A percentile compares a stretch with the other conserved stretches of the same genome.
Evolutionary conservation across 2,888 invertebrate species (phyloP).

Genomic region (Axea sp.): DNA sequence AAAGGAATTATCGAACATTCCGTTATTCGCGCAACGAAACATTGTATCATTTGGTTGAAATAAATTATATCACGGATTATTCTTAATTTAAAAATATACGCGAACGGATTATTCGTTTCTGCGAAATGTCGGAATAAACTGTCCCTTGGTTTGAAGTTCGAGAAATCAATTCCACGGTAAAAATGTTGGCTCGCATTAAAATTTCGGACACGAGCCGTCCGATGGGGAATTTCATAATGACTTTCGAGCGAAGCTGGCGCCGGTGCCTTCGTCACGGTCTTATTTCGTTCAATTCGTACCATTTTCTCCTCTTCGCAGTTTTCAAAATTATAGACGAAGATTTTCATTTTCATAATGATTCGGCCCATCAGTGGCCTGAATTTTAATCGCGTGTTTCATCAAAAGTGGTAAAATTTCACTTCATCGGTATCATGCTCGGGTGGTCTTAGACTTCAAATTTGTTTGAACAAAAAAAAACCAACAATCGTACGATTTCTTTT

Average conservation of each 20-base stretch:
- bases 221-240: constrained; percentile 76
- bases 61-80: neutral
- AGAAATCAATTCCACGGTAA: constrained; percentile 51
- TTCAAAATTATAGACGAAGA: constrained; percentile 25
- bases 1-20: neutral
- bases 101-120: constrained; percentile 17
- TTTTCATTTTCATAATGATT: constrained; percentile 35
- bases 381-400: constrained; percentile 3
- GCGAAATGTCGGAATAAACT: constrained; percentile 26
- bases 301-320: constrained; percentile 35
- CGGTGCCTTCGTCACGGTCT: constrained; percentile 74
- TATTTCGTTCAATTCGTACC: constrained; percentile 67
- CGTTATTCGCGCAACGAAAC: neutral
- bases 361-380: neutral
- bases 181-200: constrained; percentile 34
- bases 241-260: constrained; percentile 74
- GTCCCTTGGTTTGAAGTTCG: constrained; percentile 31
- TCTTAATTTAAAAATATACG: constrained; percentile 13
- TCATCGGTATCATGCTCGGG: neutral
- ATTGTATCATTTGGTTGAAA: neutral
- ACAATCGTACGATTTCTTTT: neutral
- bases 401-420: constrained; percentile 7
- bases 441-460: constrained; percentile 3
- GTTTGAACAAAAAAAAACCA: neutral
- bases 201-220: constrained; percentile 66